Evolutionary conservation across 1,140 invertebrate species (phyloP).

Genomic region (Homalodisca vitripennis): DNA sequence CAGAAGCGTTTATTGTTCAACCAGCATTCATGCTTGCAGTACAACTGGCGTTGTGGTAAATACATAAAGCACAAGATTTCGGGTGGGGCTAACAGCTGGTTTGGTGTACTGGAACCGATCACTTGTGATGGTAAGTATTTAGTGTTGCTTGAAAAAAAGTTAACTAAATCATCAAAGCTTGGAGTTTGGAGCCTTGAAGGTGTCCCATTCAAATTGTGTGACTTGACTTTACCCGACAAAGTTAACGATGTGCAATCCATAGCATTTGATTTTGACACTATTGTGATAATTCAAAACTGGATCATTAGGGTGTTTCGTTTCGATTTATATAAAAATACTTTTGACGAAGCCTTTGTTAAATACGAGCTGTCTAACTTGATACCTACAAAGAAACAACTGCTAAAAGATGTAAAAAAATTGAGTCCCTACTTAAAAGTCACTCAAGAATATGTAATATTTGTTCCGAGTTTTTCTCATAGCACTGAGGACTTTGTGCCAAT

Average conservation of each 20-base stretch:
- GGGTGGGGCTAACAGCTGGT: not conserved
- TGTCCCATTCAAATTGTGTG: not conserved
- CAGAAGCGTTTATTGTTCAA: constrained; percentile 8
- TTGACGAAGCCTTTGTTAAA: constrained; percentile 4
- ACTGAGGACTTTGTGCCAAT: constrained; percentile 10
- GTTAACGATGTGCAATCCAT: not conserved
- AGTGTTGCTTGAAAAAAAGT: constrained; percentile 10
- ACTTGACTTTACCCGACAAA: not conserved
- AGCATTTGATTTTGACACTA: not conserved
- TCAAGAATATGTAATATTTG: constrained; percentile 1
- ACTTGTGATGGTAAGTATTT: constrained; percentile 13
- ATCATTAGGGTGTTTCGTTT: not conserved
- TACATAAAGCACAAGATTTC: not conserved
- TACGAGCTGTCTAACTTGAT: not conserved
- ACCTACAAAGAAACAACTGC: not conserved
- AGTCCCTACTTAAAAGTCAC: constrained; percentile 5
- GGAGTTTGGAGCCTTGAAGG: constrained; percentile 3
- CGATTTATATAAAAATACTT: not conserved
- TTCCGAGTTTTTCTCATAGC: constrained; percentile 7
- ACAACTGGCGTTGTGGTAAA: constrained; percentile 13
- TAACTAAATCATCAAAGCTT: not conserved
- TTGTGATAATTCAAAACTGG: not conserved
- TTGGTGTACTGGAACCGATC: not conserved
- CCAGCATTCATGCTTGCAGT: constrained; percentile 1
- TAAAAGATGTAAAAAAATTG: constrained; percentile 2